A percentile compares a stretch with the other conserved stretches of the same genome.
Conservation (phyloP, 2,113 vertebrate species). For the Tachysurus vachellii region DNA sequence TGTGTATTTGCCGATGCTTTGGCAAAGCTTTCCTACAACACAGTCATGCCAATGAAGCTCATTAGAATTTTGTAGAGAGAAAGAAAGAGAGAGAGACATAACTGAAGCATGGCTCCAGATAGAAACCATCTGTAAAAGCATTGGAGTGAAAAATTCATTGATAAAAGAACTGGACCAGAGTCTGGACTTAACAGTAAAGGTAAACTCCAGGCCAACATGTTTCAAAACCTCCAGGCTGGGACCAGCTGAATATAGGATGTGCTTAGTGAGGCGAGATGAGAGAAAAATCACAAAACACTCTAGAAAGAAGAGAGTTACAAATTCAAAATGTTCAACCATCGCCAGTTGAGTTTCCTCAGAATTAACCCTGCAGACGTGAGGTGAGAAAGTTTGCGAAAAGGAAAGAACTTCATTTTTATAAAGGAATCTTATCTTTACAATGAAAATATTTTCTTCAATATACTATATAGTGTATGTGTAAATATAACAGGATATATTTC, state of each 20-base stretch:
- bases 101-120: conserved; percentile 45
- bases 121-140: conserved; percentile 43
- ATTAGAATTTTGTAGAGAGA: background rate
- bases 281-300: conserved; percentile 1
- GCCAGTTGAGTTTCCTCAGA: background rate
- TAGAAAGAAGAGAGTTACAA: background rate
- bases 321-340: background rate
- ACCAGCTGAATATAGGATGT: background rate
- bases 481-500: too few relatives aligned
- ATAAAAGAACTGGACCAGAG: conserved; percentile 32
- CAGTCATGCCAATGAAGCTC: too few relatives aligned
- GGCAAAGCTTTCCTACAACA: too few relatives aligned
- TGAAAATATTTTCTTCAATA: background rate
- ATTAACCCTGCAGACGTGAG: background rate
- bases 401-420: background rate
- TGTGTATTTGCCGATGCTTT: too few relatives aligned
- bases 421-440: background rate
- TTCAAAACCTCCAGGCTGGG: background rate
- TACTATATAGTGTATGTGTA: background rate
- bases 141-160: conserved; percentile 49
- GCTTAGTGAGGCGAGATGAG: background rate
- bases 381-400: background rate
- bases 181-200: conserved; percentile 35
- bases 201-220: background rate
- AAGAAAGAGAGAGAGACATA: background rate